Evolutionary conservation across 2,888 invertebrate species (phyloP), one percentile per base, ranked within the genome.

Genomic region (Tanypteryx hageni): DNA sequence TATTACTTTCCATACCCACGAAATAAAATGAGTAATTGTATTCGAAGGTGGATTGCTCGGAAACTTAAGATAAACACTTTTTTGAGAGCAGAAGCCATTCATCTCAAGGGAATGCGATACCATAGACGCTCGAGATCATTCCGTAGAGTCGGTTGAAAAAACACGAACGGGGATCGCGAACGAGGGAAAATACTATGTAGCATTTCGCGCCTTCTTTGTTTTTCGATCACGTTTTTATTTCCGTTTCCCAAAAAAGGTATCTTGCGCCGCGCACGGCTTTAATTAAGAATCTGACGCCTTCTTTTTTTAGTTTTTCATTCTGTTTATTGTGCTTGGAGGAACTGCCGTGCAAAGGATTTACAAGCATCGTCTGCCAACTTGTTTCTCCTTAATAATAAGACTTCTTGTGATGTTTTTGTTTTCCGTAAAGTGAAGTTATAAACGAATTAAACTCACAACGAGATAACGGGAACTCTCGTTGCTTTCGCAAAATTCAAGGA

Each of bases 261-360:
- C 13, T 44, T n/a, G 44, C 31, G 9, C 64, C 18, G 27, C 14
- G 18, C 64, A n/a, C 16, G 27, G 44, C 83, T 68, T 44, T 89
- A 89, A 89, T 89, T 89, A 89, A 89, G 89, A 64, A 64, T 64
- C 64, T 89, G 64, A 89, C 64, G 31, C 27, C 31, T 89, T 89
- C 31, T 18, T 16, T 44, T 16, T 64, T 64, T 64, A 8, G 44
- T 64, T 10, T 44, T 44, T 56, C 44, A n/a, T 76, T 8, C 68
- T 68, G 18, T 68, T 68, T 68, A 68, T 16, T 76, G 10, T 14
- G 2, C 76, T 0, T 27, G 22, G 27, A 76, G 76, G 76, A 27
- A 27, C 22, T 76, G 27, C 11, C 76, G 76, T 22, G 76, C 22
- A 27, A 76, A 4, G 11, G 76, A 11, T 11, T 76, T 76, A 27